Percentiles rank a stretch among this genome's conserved stretches.
phyloP scores from a whole-genome alignment of 2,113 vertebrate genomes.

The Uropsilus gracilis region DNA sequence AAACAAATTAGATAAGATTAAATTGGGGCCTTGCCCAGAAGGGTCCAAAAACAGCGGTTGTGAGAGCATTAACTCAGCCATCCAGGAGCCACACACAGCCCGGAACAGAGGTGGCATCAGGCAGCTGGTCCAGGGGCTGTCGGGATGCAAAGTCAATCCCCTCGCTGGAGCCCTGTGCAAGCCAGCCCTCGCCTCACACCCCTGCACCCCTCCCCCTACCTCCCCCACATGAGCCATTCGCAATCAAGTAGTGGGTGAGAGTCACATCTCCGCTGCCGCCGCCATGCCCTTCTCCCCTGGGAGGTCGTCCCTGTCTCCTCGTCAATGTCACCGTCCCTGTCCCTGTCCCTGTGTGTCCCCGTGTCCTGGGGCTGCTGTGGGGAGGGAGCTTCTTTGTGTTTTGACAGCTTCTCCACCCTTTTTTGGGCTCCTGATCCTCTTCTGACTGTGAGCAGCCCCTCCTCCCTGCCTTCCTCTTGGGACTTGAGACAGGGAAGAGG shows the following conservation, averaged over 20 bases:
- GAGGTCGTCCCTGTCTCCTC: conserved; percentile 78
- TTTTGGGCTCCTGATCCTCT: not conserved
- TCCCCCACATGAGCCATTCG: conserved; percentile 30
- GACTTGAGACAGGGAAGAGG: not conserved
- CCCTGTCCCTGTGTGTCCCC: conserved; percentile 75
- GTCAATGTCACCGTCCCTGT: conserved; percentile 46
- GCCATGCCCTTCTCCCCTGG: conserved; percentile 79
- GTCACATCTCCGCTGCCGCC: conserved; percentile 82
- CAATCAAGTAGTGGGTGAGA: conserved; percentile 79
- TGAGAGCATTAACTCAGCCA: not conserved
- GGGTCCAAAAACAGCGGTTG: not conserved
- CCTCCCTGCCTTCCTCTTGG: not conserved
- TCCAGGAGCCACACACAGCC: not conserved
- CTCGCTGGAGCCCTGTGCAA: conserved; percentile 88
- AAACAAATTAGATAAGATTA: conserved; percentile 24
- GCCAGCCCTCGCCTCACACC: conserved; percentile 80
- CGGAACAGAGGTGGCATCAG: not conserved
- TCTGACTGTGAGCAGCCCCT: conserved; percentile 55
- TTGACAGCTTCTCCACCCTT: conserved; percentile 70
- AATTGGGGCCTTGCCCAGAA: conserved; percentile 5
- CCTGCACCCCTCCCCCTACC: conserved; percentile 33
- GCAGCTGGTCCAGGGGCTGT: not conserved
- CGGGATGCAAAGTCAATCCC: conserved; percentile 9
- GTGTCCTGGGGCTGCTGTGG: not conserved
- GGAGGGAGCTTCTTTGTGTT: conserved; percentile 76